Conservation (phyloP, 2,888 invertebrate species). For the Neelides folsomi region DNA sequence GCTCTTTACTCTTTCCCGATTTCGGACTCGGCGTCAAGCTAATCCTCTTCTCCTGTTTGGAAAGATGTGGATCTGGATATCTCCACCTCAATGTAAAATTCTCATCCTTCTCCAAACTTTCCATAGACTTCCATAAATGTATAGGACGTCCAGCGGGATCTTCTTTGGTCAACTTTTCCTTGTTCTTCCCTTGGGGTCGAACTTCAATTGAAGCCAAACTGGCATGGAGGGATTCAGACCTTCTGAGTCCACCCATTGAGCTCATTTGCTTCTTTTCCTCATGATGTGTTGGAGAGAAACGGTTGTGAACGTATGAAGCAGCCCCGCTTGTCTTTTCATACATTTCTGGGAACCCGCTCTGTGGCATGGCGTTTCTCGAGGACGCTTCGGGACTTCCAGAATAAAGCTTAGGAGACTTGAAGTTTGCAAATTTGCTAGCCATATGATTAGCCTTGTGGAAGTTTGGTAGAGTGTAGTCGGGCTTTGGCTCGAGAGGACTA, state of each 20-base stretch:
- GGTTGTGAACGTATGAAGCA: not conserved
- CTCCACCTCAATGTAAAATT: slow-evolving; percentile 31
- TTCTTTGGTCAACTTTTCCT: not conserved
- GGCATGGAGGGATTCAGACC: slow-evolving; percentile 26
- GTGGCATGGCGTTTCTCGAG: slow-evolving; percentile 8
- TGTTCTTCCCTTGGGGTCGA: not conserved
- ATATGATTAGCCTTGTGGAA: slow-evolving; percentile 29
- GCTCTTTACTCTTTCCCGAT: slow-evolving; percentile 8
- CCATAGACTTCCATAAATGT: slow-evolving; percentile 23
- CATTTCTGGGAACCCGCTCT: slow-evolving; percentile 14
- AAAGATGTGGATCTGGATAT: slow-evolving; percentile 16
- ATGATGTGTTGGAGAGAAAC: slow-evolving; percentile 19
- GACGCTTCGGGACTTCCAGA: slow-evolving; percentile 20
- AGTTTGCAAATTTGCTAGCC: slow-evolving; percentile 31
- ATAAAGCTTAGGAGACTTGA: slow-evolving; percentile 27
- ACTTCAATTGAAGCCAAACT: slow-evolving; percentile 19
- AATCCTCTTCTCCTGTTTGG: too few species aligned
- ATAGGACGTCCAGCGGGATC: not conserved
- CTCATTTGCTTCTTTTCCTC: slow-evolving; percentile 8
- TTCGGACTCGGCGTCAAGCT: slow-evolving; percentile 12
- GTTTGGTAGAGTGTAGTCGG: slow-evolving; percentile 28
- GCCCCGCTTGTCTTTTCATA: slow-evolving; percentile 12
- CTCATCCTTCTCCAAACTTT: slow-evolving; percentile 22
- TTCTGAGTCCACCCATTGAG: slow-evolving; percentile 12
- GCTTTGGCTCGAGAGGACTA: slow-evolving; percentile 20